Conservation (phyloP, 2,888 invertebrate genomes). For the Autographa gamma region DNA sequence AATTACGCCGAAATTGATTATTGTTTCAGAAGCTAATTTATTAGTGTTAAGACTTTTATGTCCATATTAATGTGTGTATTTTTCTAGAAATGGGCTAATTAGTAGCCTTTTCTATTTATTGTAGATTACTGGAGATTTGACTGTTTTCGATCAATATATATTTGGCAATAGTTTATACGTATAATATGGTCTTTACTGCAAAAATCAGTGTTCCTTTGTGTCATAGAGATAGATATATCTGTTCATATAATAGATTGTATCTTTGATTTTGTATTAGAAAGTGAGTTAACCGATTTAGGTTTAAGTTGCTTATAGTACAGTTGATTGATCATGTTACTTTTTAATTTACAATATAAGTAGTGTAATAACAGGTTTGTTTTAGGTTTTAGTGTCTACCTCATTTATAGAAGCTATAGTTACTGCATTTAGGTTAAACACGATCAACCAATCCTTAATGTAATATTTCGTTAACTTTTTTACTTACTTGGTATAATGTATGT, state of each 20-base stretch:
- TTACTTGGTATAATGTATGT: too few species aligned
- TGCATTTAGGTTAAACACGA: background rate
- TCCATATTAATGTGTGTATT: background rate
- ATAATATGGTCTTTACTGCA: too few species aligned
- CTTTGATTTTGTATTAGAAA: too few species aligned
- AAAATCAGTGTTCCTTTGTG: too few species aligned
- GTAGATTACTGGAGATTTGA: constrained; percentile 11
- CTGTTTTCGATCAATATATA: background rate
- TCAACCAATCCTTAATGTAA: background rate
- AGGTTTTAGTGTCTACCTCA: background rate
- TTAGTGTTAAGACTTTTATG: background rate
- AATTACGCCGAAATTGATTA: background rate
- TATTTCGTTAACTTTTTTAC: background rate
- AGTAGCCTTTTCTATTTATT: constrained; percentile 14
- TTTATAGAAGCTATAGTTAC: background rate
- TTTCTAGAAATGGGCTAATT: constrained; percentile 16
- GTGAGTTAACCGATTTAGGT: too few species aligned
- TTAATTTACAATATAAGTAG: too few species aligned
- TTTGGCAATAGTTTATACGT: background rate
- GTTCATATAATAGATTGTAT: too few species aligned
- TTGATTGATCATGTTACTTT: too few species aligned
- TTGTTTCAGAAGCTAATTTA: background rate
- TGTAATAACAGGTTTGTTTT: too few species aligned
- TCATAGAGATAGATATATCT: too few species aligned
- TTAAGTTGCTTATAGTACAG: too few species aligned